phyloP scores from a whole-genome alignment of 2,888 invertebrate genomes.

The Parnassius smintheus region DNA sequence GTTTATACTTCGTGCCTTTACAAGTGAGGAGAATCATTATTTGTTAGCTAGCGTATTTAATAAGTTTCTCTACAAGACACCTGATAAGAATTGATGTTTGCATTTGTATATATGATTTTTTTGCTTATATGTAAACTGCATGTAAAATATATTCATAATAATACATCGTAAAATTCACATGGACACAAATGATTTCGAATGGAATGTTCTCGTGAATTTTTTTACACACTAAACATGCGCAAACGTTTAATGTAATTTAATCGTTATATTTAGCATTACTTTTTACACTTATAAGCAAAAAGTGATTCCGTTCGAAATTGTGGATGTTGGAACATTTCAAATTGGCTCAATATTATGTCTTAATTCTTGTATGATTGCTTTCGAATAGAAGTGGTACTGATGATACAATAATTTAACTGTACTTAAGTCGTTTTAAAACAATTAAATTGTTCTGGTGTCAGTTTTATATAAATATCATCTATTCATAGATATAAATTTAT shows the following conservation, averaged over 20 bases:
- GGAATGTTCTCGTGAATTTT: conserved; percentile 3
- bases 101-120: conserved; percentile 11
- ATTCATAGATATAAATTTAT: too few species aligned
- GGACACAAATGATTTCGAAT: not conserved
- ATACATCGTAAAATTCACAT: not conserved
- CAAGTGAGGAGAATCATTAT: conserved; percentile 37
- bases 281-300: not conserved
- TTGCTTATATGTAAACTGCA: not conserved
- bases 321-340: conserved; percentile 14
- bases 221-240: conserved; percentile 1
- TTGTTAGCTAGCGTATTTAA: conserved; percentile 41
- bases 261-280: not conserved
- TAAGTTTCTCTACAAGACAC: conserved; percentile 17
- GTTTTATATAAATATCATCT: too few species aligned
- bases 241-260: conserved; percentile 5
- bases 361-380: conserved; percentile 44
- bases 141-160: not conserved
- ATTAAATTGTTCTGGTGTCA: too few species aligned
- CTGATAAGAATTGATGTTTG: not conserved
- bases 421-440: too few species aligned
- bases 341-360: conserved; percentile 62
- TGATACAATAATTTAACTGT: conserved; percentile 3
- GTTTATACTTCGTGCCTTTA: conserved; percentile 57
- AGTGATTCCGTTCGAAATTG: conserved; percentile 7
- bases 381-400: conserved; percentile 1